phyloP scores from a whole-genome alignment of 2,888 invertebrate genomes.

The Leptothorax acervorum region DNA sequence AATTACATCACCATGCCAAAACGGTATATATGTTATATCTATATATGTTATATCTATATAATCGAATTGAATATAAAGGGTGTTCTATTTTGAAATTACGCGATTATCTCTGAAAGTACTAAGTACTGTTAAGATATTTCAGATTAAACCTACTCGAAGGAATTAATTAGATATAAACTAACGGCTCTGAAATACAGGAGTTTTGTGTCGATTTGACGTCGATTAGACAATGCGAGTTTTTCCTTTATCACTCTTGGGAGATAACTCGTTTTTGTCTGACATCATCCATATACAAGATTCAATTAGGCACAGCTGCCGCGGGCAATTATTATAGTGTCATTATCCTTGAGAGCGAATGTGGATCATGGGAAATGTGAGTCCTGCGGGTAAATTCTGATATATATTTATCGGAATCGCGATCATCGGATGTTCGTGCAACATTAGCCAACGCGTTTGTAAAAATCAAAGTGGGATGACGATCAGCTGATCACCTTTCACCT shows the following conservation, averaged over 20 bases:
- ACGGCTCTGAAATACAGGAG: not conserved
- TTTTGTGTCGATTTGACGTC: not conserved
- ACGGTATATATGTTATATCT: not conserved
- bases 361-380: constrained; percentile 61
- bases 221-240: not conserved
- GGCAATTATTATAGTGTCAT: not conserved
- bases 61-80: not conserved
- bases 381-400: constrained; percentile 23
- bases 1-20: not conserved
- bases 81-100: not conserved
- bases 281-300: not conserved
- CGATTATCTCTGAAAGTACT: not conserved
- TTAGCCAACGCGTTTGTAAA: constrained; percentile 34
- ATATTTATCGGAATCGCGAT: not conserved
- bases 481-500: constrained; percentile 68
- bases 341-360: constrained; percentile 71
- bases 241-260: not conserved
- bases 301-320: not conserved
- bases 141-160: not conserved
- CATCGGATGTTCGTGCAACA: not conserved
- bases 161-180: not conserved
- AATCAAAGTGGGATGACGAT: constrained; percentile 42
- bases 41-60: not conserved
- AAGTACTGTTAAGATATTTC: not conserved
- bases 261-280: not conserved